Conservation (phyloP, 2,113 vertebrate genomes). For the Chaetodon trifascialis region DNA sequence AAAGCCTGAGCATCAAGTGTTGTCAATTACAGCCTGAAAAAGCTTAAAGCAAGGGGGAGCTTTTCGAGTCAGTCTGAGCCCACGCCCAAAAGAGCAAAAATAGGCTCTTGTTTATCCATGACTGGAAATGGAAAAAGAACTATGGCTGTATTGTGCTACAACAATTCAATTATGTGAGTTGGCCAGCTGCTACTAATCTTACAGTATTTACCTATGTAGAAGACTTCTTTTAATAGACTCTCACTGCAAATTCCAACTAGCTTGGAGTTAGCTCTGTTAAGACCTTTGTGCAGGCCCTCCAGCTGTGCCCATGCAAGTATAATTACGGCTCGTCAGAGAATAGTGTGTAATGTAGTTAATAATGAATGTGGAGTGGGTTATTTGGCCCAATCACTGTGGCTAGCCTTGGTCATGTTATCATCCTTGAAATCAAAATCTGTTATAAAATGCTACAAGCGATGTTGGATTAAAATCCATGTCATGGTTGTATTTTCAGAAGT, state of each 20-base stretch:
- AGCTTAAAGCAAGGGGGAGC: conserved; percentile 59
- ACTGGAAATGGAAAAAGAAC: conserved; percentile 55
- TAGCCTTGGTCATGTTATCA: conserved; percentile 31
- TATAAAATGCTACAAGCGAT: conserved; percentile 13
- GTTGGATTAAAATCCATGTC: conserved; percentile 18
- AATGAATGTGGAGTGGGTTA: conserved; percentile 48
- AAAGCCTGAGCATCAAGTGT: conserved; percentile 66
- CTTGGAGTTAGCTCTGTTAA: conserved; percentile 36
- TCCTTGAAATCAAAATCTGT: conserved; percentile 53
- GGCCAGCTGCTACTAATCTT: conserved; percentile 73
- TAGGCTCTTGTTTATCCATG: conserved; percentile 61
- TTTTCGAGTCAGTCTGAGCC: conserved; percentile 48
- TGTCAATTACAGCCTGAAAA: conserved; percentile 74
- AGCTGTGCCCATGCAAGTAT: conserved; percentile 55
- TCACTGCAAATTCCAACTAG: conserved; percentile 53
- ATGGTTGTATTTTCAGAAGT: conserved; percentile 53
- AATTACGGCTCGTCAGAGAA: conserved; percentile 56
- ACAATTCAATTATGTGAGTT: conserved; percentile 73
- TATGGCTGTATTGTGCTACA: conserved; percentile 45
- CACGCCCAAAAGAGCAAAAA: conserved; percentile 54
- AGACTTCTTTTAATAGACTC: conserved; percentile 67
- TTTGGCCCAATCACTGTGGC: conserved; percentile 39
- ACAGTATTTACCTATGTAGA: conserved; percentile 65
- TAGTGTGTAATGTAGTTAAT: conserved; percentile 42
- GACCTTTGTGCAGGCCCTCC: conserved; percentile 50